Conservation (phyloP, 2,797 vertebrate species). For the Vireo griseus region DNA sequence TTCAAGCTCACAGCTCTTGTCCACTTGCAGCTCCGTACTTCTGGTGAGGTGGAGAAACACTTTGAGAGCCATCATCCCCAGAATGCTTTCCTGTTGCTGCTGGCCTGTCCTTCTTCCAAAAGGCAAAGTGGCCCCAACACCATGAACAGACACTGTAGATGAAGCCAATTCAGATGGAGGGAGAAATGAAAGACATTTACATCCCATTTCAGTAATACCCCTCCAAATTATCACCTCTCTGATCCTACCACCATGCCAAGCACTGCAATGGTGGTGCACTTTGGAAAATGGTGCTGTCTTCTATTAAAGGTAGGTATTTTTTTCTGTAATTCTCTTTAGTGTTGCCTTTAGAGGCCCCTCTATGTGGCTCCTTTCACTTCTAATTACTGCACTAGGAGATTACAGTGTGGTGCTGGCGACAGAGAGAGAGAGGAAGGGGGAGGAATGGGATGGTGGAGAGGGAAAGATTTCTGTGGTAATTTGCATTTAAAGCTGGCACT, state of each 20-base stretch:
- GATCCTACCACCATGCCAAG: slow-evolving; percentile 1
- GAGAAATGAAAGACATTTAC: not conserved
- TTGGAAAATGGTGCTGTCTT: slow-evolving; percentile 39
- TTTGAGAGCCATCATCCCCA: not conserved
- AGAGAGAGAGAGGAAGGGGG: slow-evolving; percentile 50
- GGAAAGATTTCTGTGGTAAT: slow-evolving; percentile 65
- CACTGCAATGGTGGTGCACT: not conserved
- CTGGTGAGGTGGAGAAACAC: not conserved
- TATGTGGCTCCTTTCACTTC: slow-evolving; percentile 64
- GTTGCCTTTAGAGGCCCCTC: slow-evolving; percentile 57
- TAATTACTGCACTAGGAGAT: slow-evolving; percentile 69
- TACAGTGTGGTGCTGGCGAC: slow-evolving; percentile 62
- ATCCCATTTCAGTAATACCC: not conserved
- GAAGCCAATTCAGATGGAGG: not conserved
- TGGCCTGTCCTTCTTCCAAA: not conserved
- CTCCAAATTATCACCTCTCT: slow-evolving; percentile 21
- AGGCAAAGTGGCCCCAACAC: not conserved
- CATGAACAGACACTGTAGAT: not conserved
- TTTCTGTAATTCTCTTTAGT: slow-evolving; percentile 52
- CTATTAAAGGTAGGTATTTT: slow-evolving; percentile 55
- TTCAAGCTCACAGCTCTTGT: not conserved
- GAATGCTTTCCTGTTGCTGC: not conserved
- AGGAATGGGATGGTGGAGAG: slow-evolving; percentile 65
- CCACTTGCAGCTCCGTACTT: not conserved
- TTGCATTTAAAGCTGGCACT: slow-evolving; percentile 75